Percentiles rank a stretch among this genome's conserved stretches.
phyloP scores from a whole-genome alignment of 1,140 invertebrate genomes.

The Nephila pilipes region DNA sequence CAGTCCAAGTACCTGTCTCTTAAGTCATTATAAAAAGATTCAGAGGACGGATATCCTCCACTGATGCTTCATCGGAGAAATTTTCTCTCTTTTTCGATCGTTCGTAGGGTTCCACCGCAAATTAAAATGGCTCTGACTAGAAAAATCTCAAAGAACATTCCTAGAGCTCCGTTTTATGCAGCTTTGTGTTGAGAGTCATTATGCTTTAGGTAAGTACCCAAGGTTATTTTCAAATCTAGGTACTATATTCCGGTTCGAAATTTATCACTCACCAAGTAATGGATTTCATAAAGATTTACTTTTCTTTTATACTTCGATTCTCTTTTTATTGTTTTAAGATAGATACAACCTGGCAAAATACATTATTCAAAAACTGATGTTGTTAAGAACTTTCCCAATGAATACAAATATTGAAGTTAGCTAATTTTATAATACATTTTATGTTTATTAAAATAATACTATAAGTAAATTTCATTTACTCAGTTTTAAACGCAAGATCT shows the following conservation, averaged over 20 bases:
- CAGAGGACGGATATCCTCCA: not conserved
- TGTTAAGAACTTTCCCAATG: too few species aligned
- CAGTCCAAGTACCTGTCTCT: conserved; percentile 51
- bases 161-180: not conserved
- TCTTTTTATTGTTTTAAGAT: not conserved
- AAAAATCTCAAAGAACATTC: conserved; percentile 6
- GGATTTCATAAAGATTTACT: not conserved
- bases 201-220: conserved; percentile 7
- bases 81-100: not conserved
- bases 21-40: conserved; percentile 51
- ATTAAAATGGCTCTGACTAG: conserved; percentile 31
- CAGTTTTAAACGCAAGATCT: too few species aligned
- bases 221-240: conserved; percentile 26
- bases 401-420: too few species aligned
- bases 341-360: too few species aligned
- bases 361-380: too few species aligned
- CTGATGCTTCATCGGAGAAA: conserved; percentile 26
- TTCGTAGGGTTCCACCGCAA: conserved; percentile 23
- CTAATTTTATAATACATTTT: too few species aligned
- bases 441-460: too few species aligned
- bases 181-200: conserved; percentile 18
- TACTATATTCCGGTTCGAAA: not conserved
- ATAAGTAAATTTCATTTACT: too few species aligned
- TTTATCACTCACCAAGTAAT: not conserved
- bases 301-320: not conserved